Evolutionary conservation across 2,888 invertebrate species (phyloP), one percentile per base, ranked within the genome.

Genomic region (Catocala sponsa): DNA sequence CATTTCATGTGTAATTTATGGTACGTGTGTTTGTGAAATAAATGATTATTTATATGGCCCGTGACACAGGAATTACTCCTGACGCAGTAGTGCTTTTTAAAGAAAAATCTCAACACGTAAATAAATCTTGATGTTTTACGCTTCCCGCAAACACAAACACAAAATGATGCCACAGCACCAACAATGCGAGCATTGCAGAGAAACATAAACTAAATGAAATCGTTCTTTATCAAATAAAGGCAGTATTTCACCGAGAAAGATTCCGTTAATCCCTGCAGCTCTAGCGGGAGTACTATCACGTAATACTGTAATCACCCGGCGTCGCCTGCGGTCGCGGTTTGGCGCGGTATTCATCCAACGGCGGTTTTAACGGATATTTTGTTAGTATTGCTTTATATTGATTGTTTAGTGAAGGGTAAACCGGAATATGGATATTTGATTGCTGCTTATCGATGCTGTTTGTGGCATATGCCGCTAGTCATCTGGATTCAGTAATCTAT

Each of bases 251-350:
- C 48, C 1, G 25, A 25, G 25, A 25, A 25, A 42, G 4, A 43
- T 69, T 64, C 76, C 76, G 79, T 74, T 76, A 76, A 55, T 65
- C 65, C 78, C 74, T 70, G 57, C 59, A 50, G 69, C 56, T 44
- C 48, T 50, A 65, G 59, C 62, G 60, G 55, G 56, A 25, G 13
- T 6, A 4, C 48, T 48, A 15, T 62, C 76, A 73, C 79, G 79
- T 71, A 75, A 52, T 50, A 54, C n/a, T 49, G 66, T 59, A 63
- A 78, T 65, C 53, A 33, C 59, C 52, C 61, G 56, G 52, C 52
- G 65, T 47, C 46, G 66, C 71, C 67, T 76, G 76, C 58, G 76
- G 76, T 79, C 46, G 76, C 64, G 79, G 79, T 77, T 71, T 76
- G 41, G 62, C 67, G 55, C 47, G 48, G 43, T 47, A 56, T 43